Percentiles rank a stretch among this genome's conserved stretches.
Conservation (phyloP, 1,140 invertebrate species). For the Notospermus geniculatus region DNA sequence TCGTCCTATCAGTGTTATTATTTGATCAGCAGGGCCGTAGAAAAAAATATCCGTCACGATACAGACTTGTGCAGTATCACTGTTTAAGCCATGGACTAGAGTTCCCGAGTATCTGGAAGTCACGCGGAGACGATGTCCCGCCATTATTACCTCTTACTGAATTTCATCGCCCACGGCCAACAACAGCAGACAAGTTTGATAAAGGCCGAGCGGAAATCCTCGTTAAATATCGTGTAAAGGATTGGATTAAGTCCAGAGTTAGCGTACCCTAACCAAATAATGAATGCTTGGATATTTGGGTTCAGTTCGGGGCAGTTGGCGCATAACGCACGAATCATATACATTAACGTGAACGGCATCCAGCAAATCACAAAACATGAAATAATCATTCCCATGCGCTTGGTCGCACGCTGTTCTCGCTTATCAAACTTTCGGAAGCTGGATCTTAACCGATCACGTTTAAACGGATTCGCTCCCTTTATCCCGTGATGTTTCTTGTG, state of each 20-base stretch:
- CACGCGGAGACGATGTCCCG: too few relatives aligned
- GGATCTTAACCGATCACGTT: neutral
- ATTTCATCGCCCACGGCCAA: neutral
- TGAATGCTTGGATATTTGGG: conserved; percentile 38
- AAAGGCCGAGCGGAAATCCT: conserved; percentile 96
- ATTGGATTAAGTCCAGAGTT: conserved; percentile 94
- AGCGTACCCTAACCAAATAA: conserved; percentile 92
- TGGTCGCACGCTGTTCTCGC: conserved; percentile 93
- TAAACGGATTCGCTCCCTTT: neutral
- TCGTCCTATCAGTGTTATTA: too few relatives aligned
- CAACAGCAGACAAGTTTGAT: conserved; percentile 42
- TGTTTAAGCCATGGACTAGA: too few relatives aligned
- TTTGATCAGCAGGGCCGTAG: too few relatives aligned
- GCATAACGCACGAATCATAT: conserved; percentile 46
- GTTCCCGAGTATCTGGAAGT: too few relatives aligned
- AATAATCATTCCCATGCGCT: conserved; percentile 96
- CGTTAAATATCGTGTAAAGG: conserved; percentile 97
- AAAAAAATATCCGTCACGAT: too few relatives aligned
- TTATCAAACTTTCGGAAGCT: conserved; percentile 35
- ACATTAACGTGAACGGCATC: conserved; percentile 94
- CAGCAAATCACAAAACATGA: conserved; percentile 97
- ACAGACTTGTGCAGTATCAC: too few relatives aligned
- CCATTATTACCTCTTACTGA: too few relatives aligned
- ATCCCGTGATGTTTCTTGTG: conserved; percentile 3
- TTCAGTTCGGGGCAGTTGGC: conserved; percentile 34